Base-by-base conservation (phyloP, 2,797 vertebrate species). In the Pipistrellus pipistrellus region DNA sequence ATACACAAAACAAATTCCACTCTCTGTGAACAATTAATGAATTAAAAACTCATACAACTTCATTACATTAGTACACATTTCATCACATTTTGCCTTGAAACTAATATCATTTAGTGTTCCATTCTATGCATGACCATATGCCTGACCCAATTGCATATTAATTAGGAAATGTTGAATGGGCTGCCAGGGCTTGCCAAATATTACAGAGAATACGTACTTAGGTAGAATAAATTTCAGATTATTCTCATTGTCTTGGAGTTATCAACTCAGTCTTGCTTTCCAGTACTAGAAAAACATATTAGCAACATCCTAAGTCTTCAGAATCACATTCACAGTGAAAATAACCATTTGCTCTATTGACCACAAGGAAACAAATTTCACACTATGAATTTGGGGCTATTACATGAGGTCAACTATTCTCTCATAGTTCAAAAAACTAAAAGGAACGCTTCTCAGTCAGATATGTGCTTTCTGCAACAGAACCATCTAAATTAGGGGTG, bases 131-230 rank as follows among this genome's bases (percentile, higher is more conserved):
- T 59, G 30, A 51, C 32, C 41, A 32, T 21, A 41, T 8, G 7
- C 46, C 46, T 76, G 72, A 66, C 72, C 27, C 68, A 62, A 66
- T 10, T 86, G 53, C 73, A 71, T 69, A 81, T 89, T 66, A 73
- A 32, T 51, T 27, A 73, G 53, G 41, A 95, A 91, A 64, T 20
- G 4, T 17, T 17, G n/a, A 81, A 27, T 30, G 18, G n/a, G n/a
- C 48, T 27, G 8, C n/a, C 25, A 93, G 84, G 20, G 25, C 41
- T 30, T 44, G 55, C 35, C 59, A 80, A 4, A 30, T 20, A 35
- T 85, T 83, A 48, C 30, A 64, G 30, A 88, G 72, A 85, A 69
- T 51, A n/a, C n/a, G n/a, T n/a, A 66, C 71, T 46, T 48, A 92
- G 8, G 35, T 12, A 84, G 15, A 41, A 23, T 6, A n/a, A 83